Conservation (phyloP, 2,113 vertebrate species). For the Phylloscopus trochiloides region DNA sequence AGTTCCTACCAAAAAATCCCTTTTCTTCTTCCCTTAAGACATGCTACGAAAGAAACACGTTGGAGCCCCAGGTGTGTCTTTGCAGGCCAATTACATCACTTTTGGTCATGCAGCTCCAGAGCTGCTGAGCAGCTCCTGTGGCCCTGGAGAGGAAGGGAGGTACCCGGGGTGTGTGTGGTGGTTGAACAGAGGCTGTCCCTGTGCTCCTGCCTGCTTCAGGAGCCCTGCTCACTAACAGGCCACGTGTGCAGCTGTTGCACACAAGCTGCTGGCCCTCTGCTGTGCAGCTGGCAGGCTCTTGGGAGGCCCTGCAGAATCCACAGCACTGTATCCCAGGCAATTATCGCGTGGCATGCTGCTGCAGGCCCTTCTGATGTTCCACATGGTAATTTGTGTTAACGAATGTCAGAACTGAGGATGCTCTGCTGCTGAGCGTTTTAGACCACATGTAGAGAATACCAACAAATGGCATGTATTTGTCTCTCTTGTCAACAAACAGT, state of each 20-base stretch:
- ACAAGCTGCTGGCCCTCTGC: neutral
- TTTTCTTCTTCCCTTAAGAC: neutral
- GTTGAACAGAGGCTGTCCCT: neutral
- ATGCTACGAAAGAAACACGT: neutral
- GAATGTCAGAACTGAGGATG: constrained; percentile 9
- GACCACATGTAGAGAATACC: neutral
- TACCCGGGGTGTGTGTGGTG: neutral
- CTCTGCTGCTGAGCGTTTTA: constrained; percentile 26
- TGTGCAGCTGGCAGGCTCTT: constrained; percentile 3
- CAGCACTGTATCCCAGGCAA: neutral
- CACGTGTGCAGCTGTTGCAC: neutral
- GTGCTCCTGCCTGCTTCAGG: neutral
- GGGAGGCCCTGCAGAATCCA: neutral
- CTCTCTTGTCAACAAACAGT: neutral
- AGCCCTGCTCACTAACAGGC: neutral
- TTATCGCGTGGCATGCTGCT: constrained; percentile 23
- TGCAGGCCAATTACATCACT: neutral
- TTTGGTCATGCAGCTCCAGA: neutral
- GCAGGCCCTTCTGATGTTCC: neutral
- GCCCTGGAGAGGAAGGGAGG: neutral
- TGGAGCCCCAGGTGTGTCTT: neutral
- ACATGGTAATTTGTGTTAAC: constrained; percentile 43
- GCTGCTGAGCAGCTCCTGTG: neutral
- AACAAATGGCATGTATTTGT: neutral
- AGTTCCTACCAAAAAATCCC: neutral